A percentile compares a stretch with the other conserved stretches of the same genome.
phyloP scores from a whole-genome alignment of 2,888 invertebrate species.

The Hirudinaria manillensis region DNA sequence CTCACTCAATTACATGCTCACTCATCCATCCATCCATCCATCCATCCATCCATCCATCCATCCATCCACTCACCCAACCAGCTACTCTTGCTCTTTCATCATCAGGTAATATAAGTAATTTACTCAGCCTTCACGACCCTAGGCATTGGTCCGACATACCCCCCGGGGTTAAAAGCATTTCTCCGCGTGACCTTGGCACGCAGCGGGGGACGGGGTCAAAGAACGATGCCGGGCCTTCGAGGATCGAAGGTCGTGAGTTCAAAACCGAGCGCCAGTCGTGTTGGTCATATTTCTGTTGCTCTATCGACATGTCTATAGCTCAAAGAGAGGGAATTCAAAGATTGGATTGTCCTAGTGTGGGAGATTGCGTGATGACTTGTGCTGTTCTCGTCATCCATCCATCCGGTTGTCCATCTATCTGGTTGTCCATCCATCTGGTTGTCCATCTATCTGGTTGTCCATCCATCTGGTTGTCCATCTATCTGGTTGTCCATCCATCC shows the following conservation, averaged over 20 bases:
- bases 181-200: not conserved
- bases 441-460: too few relatives aligned
- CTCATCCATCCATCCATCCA: slow-evolving; percentile 1
- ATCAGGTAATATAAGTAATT: slow-evolving; percentile 16
- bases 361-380: not conserved
- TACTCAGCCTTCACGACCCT: not conserved
- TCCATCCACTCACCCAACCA: slow-evolving; percentile 14
- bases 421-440: too few relatives aligned
- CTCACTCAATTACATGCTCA: too few relatives aligned
- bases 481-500: too few relatives aligned
- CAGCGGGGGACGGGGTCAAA: not conserved
- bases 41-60: not conserved
- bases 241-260: not conserved
- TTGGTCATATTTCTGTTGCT: not conserved
- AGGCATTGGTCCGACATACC: not conserved
- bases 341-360: not conserved
- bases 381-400: too few relatives aligned
- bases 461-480: too few relatives aligned
- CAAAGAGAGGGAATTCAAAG: not conserved
- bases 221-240: not conserved
- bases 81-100: not conserved
- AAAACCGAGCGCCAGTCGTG: not conserved
- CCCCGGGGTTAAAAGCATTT: slow-evolving; percentile 15
- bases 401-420: too few relatives aligned
- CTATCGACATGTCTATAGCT: slow-evolving; percentile 3